Conservation (phyloP, 2,888 invertebrate species). For the Oscheius myriophilus region DNA sequence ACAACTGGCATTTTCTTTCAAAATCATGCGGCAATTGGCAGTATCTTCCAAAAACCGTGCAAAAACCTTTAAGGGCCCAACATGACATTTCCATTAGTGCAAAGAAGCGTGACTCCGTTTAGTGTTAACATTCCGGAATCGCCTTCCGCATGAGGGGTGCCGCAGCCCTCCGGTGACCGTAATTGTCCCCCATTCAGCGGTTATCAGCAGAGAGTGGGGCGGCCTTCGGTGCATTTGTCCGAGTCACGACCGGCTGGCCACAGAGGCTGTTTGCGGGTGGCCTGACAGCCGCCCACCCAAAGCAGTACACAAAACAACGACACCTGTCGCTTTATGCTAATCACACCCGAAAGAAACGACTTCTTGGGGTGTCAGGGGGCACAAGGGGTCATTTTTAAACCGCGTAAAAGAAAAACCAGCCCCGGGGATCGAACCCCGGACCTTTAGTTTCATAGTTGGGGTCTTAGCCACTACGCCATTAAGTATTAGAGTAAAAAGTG, state of each 20-base stretch:
- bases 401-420: too few relatives aligned
- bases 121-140: neutral
- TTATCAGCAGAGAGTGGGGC: conserved; percentile 11
- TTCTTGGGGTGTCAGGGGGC: too few relatives aligned
- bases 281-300: neutral
- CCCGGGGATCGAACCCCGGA: neutral
- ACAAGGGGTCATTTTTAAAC: too few relatives aligned
- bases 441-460: neutral
- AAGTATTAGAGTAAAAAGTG: neutral
- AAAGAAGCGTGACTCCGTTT: neutral
- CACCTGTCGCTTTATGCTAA: conserved; percentile 13
- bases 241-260: conserved; percentile 11
- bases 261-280: conserved; percentile 7
- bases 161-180: conserved; percentile 4
- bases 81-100: neutral
- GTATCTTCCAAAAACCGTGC: too few relatives aligned
- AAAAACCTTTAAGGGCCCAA: too few relatives aligned
- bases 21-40: too few relatives aligned
- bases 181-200: conserved; percentile 18
- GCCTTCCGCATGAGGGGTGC: neutral
- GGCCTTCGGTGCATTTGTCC: conserved; percentile 26
- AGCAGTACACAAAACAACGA: conserved; percentile 19
- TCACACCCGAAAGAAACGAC: neutral
- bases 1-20: too few relatives aligned
- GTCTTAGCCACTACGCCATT: neutral